phyloP scores from a whole-genome alignment of 2,888 invertebrate species.

The Clivina fossor region DNA sequence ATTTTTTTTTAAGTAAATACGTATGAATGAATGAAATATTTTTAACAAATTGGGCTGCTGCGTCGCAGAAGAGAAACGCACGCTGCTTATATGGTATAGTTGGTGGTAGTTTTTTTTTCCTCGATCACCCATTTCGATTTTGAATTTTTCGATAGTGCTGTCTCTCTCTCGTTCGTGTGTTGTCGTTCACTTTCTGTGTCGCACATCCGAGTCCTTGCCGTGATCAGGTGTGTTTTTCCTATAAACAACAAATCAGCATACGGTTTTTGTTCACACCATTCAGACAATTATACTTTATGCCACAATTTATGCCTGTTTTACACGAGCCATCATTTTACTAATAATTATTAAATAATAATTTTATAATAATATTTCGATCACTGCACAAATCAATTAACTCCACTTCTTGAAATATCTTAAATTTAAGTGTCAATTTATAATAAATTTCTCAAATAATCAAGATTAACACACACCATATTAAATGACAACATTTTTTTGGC shows the following conservation, averaged over 20 bases:
- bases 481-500: not conserved
- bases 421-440: too few relatives aligned
- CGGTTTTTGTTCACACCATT: not conserved
- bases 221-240: conserved; percentile 57
- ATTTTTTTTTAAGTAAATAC: conserved; percentile 21
- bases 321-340: too few relatives aligned
- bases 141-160: conserved; percentile 20
- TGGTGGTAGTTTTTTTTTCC: too few relatives aligned
- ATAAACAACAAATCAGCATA: conserved; percentile 38
- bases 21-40: conserved; percentile 23
- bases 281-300: not conserved
- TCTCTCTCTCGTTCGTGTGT: conserved; percentile 26
- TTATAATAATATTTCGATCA: too few relatives aligned
- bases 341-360: too few relatives aligned
- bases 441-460: too few relatives aligned
- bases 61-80: conserved; percentile 16
- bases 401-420: too few relatives aligned
- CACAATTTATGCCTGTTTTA: too few relatives aligned
- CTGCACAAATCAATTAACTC: too few relatives aligned
- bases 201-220: conserved; percentile 54
- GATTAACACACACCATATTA: not conserved
- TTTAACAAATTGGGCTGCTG: conserved; percentile 26
- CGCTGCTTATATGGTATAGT: conserved; percentile 24
- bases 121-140: not conserved
- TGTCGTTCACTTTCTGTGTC: conserved; percentile 54